phyloP scores from a whole-genome alignment of 2,797 vertebrate species.

The Gouania willdenowi region DNA sequence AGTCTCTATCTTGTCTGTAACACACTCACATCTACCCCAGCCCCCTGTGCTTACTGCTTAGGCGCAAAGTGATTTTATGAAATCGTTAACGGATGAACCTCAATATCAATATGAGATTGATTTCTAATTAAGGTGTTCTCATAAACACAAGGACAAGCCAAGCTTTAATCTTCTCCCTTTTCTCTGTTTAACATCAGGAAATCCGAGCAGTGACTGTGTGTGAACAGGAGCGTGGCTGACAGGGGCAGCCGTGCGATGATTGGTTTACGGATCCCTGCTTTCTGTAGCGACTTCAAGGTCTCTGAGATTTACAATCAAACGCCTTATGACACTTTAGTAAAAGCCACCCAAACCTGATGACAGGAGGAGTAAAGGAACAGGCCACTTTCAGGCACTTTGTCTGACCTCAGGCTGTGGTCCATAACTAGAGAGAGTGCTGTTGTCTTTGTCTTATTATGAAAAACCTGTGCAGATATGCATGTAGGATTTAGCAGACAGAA shows the following conservation, averaged over 20 bases:
- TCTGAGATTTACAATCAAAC: conserved; percentile 89
- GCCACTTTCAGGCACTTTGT: conserved; percentile 80
- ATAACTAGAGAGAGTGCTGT: conserved; percentile 45
- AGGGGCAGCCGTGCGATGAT: conserved; percentile 86
- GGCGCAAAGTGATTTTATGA: conserved; percentile 13
- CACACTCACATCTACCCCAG: conserved; percentile 20
- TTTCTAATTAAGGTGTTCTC: conserved; percentile 30
- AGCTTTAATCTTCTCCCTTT: conserved; percentile 49
- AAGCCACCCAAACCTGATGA: conserved; percentile 85
- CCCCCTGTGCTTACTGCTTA: background rate
- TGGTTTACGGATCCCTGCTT: conserved; percentile 90
- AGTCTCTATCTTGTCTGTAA: conserved; percentile 45
- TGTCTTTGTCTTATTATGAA: conserved; percentile 53
- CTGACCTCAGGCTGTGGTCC: conserved; percentile 79
- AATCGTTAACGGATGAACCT: conserved; percentile 8
- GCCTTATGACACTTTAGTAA: conserved; percentile 85
- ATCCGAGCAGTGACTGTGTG: conserved; percentile 68
- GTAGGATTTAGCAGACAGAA: conserved; percentile 63
- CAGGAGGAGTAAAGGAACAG: conserved; percentile 72
- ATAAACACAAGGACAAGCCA: conserved; percentile 33
- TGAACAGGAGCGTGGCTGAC: conserved; percentile 86
- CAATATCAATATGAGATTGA: conserved; percentile 10
- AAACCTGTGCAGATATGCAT: conserved; percentile 51
- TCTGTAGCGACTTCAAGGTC: conserved; percentile 91
- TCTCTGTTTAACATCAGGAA: conserved; percentile 71